These are phyloP conservation scores for Erithacus rubecula DNA, from an alignment of 2,797 vertebrate genomes.

Conservation along the genomic window DNA sequence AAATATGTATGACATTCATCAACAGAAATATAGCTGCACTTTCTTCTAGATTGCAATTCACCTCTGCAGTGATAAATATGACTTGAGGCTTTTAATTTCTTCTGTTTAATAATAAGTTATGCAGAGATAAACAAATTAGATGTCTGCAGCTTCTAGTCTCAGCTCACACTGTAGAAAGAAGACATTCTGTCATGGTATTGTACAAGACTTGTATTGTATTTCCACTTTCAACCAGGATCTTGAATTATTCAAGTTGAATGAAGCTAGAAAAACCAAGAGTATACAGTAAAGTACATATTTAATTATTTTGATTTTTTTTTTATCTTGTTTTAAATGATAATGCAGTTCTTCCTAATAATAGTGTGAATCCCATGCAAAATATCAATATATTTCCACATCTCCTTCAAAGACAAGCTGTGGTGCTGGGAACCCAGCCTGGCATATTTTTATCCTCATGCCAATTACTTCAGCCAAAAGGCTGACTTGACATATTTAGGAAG, in stretches of 20 bases:
- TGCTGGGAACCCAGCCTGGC: not conserved
- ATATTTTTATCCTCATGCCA: not conserved
- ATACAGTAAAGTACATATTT: not conserved
- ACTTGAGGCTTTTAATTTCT: slow-evolving; percentile 24
- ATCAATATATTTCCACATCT: not conserved
- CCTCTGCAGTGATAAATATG: not conserved
- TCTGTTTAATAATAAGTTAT: not conserved
- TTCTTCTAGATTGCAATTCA: not conserved
- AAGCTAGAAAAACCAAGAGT: not conserved
- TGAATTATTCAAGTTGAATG: not conserved
- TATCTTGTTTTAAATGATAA: not conserved
- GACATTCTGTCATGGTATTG: not conserved
- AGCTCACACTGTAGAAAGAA: not conserved
- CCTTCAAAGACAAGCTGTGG: not conserved
- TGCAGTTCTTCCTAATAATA: not conserved
- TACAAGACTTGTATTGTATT: not conserved
- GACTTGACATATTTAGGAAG: not conserved
- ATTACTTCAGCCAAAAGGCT: not conserved
- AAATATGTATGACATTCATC: not conserved
- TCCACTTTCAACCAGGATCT: not conserved
- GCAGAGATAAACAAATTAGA: slow-evolving; percentile 12
- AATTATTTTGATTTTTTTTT: not conserved
- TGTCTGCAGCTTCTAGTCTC: not conserved
- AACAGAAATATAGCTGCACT: not conserved
- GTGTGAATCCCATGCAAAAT: not conserved